phyloP scores from a whole-genome alignment of 2,888 invertebrate genomes.

The Cheilosia soror region DNA sequence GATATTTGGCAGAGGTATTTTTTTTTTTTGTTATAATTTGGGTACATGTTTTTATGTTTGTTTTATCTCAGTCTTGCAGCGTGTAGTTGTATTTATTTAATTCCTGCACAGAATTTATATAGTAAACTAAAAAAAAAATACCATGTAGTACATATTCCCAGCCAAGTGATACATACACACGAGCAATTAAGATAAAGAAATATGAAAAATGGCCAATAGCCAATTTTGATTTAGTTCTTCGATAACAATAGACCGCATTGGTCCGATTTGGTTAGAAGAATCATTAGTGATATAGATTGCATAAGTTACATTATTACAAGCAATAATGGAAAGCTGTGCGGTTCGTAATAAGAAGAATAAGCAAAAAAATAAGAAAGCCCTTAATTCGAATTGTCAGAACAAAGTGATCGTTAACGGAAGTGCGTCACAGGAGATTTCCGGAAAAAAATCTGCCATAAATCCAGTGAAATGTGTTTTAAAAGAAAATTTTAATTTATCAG shows the following conservation, averaged over 20 bases:
- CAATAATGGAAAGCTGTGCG: constrained; percentile 28
- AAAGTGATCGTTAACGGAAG: constrained; percentile 11
- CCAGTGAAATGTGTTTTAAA: constrained; percentile 43
- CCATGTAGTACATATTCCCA: constrained; percentile 3
- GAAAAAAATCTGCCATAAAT: neutral
- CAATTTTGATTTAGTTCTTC: constrained; percentile 68
- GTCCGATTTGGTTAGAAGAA: constrained; percentile 8
- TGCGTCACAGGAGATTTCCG: constrained; percentile 1
- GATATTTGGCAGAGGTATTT: too few species aligned
- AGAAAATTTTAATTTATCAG: constrained; percentile 31
- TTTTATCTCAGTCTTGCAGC: neutral
- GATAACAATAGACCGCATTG: constrained; percentile 65
- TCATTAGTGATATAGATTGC: constrained; percentile 23
- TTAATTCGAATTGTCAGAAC: constrained; percentile 9
- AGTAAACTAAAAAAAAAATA: constrained; percentile 21
- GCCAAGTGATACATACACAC: constrained; percentile 24
- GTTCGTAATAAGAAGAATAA: constrained; percentile 43
- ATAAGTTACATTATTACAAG: constrained; percentile 42
- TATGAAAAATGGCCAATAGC: constrained; percentile 61
- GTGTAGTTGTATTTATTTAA: constrained; percentile 2
- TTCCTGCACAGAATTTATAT: constrained; percentile 25
- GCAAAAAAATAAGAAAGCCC: constrained; percentile 30
- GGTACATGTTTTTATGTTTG: constrained; percentile 10
- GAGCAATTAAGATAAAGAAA: constrained; percentile 37
- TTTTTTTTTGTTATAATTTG: constrained; percentile 5